phyloP scores from a whole-genome alignment of 2,888 invertebrate genomes.

The Drosophila prolongata region DNA sequence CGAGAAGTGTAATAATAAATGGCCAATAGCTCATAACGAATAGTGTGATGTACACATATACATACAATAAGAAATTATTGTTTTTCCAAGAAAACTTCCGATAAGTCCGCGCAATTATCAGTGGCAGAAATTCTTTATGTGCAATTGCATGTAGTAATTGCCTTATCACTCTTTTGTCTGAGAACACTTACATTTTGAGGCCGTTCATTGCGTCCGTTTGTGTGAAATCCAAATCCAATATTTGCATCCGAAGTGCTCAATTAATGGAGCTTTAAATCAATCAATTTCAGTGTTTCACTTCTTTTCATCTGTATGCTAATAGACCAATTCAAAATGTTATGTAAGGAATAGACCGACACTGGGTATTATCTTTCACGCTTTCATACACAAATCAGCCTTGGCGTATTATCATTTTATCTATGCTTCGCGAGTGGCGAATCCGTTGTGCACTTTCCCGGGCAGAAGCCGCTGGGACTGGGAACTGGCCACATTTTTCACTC shows the following conservation, averaged over 20 bases:
- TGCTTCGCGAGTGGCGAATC: constrained; percentile 39
- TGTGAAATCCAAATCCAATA: constrained; percentile 15
- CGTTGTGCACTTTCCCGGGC: constrained; percentile 53
- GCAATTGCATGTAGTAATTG: neutral
- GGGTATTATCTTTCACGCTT: constrained; percentile 36
- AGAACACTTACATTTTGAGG: constrained; percentile 45
- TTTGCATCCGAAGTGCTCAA: constrained; percentile 15
- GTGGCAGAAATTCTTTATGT: constrained; percentile 8
- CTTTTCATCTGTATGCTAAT: constrained; percentile 30
- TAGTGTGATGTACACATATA: neutral
- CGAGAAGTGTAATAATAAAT: constrained; percentile 32
- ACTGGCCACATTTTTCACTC: constrained; percentile 67
- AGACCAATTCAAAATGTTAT: constrained; percentile 26
- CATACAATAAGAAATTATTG: neutral
- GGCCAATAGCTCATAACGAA: constrained; percentile 22
- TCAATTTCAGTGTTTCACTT: constrained; percentile 14
- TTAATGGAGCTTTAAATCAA: constrained; percentile 45
- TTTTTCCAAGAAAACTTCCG: constrained; percentile 15
- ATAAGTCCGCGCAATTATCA: constrained; percentile 32
- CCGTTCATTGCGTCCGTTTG: constrained; percentile 26
- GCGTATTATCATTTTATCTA: constrained; percentile 42
- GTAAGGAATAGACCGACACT: constrained; percentile 13
- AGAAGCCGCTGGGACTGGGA: constrained; percentile 16
- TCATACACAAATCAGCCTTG: constrained; percentile 47
- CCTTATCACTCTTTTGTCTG: constrained; percentile 22